A percentile compares a stretch with the other conserved stretches of the same genome.
phyloP scores from a whole-genome alignment of 2,113 vertebrate genomes.

The Condylura cristata region DNA sequence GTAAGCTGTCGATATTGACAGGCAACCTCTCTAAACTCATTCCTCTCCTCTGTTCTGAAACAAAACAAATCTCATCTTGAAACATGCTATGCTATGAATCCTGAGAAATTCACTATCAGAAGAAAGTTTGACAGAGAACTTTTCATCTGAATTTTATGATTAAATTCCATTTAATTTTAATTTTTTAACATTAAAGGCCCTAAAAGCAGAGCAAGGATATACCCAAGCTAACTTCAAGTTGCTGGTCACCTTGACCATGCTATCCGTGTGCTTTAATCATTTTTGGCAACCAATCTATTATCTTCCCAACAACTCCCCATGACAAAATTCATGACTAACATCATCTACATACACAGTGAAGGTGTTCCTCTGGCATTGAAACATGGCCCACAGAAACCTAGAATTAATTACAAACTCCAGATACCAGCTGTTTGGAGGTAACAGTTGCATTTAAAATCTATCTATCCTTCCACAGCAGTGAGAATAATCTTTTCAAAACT shows the following conservation, averaged over 20 bases:
- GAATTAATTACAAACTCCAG: conserved; percentile 62
- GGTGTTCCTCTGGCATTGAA: conserved; percentile 34
- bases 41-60: neutral
- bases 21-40: neutral
- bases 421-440: conserved; percentile 49
- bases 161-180: too few species aligned
- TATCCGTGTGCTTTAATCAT: neutral
- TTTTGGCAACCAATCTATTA: conserved; percentile 26
- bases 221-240: neutral
- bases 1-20: neutral
- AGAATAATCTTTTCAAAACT: neutral
- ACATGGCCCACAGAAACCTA: neutral
- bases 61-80: neutral
- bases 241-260: conserved; percentile 50
- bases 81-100: neutral
- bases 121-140: neutral
- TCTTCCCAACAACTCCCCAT: neutral
- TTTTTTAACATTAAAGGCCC: neutral
- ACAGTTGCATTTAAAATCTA: neutral
- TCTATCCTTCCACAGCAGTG: neutral
- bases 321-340: conserved; percentile 40
- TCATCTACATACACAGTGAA: neutral
- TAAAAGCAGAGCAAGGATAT: neutral
- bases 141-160: neutral
- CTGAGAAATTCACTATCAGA: neutral